Percentiles rank a stretch among this genome's conserved stretches.
Evolutionary conservation across 1,140 invertebrate genomes (phyloP).

Genomic region (Carposina sasakii): DNA sequence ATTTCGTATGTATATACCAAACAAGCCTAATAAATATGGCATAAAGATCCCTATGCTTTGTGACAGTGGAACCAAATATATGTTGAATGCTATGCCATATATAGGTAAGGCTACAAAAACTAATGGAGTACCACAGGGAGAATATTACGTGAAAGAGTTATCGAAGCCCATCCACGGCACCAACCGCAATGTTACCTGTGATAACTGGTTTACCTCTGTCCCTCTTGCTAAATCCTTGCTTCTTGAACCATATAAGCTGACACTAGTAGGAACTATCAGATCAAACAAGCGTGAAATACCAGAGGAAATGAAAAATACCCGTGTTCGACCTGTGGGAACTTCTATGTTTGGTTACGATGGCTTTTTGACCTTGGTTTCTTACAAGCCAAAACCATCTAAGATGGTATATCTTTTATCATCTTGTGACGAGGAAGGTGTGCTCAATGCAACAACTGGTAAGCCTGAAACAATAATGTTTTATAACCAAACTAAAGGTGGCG

Average conservation of each 20-base stretch:
- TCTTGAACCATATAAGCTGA: constrained; percentile 36
- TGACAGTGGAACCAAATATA: constrained; percentile 39
- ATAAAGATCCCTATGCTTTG: constrained; percentile 32
- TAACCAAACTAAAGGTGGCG: constrained; percentile 61
- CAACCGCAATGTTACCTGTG: constrained; percentile 38
- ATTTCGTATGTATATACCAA: too few relatives aligned
- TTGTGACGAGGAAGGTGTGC: constrained; percentile 17
- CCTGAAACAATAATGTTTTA: constrained; percentile 56
- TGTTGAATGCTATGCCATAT: constrained; percentile 44
- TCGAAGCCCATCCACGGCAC: constrained; percentile 31
- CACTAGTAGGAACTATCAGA: constrained; percentile 36
- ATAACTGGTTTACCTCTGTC: constrained; percentile 52
- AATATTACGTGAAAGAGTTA: constrained; percentile 26
- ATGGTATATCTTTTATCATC: constrained; percentile 46
- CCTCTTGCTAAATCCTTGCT: constrained; percentile 37
- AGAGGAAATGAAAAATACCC: constrained; percentile 28
- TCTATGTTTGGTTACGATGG: constrained; percentile 35
- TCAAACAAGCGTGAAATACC: constrained; percentile 52
- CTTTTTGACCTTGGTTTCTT: constrained; percentile 39
- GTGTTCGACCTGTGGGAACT: constrained; percentile 14
- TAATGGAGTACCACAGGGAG: constrained; percentile 21
- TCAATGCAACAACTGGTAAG: constrained; percentile 30
- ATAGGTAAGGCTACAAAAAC: constrained; percentile 36
- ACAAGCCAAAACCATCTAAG: constrained; percentile 42
- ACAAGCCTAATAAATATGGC: constrained; percentile 33